Evolutionary conservation across 1,140 invertebrate species (phyloP).

Genomic region (Aplysia californica): DNA sequence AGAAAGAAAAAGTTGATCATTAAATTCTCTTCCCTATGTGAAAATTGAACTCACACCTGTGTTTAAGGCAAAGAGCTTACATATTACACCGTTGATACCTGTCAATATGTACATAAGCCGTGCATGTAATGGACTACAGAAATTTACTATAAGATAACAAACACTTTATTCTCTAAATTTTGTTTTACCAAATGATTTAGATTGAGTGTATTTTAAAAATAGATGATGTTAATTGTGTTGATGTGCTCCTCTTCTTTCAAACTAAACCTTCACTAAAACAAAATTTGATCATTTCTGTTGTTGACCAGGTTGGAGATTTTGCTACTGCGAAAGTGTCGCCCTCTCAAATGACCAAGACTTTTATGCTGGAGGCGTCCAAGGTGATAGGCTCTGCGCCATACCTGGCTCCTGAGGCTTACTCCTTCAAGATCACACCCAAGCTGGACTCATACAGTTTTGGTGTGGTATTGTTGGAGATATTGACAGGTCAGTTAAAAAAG

Average conservation of each 20-base stretch:
- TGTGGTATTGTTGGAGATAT: conserved; percentile 69
- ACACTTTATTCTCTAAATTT: not conserved
- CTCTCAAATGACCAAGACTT: conserved; percentile 52
- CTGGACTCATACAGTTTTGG: conserved; percentile 83
- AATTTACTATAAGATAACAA: not conserved
- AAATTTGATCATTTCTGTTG: not conserved
- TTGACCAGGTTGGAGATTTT: conserved; percentile 81
- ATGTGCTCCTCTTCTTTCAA: too few species aligned
- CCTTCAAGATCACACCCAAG: conserved; percentile 78
- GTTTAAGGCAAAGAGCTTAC: not conserved
- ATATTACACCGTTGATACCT: not conserved
- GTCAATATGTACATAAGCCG: not conserved
- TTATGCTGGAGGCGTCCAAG: conserved; percentile 67
- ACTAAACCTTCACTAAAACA: not conserved
- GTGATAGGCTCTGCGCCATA: conserved; percentile 80
- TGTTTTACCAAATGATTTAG: not conserved
- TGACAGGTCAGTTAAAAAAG: conserved; percentile 46
- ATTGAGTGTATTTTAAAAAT: not conserved
- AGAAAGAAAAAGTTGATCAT: too few species aligned
- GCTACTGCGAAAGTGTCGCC: conserved; percentile 75
- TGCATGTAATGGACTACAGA: not conserved
- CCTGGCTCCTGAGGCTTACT: conserved; percentile 79
- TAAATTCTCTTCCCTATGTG: too few species aligned
- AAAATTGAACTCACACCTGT: not conserved
- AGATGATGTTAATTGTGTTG: not conserved